These are phyloP conservation scores for Vollenhovia emeryi DNA, from an alignment of 1,140 invertebrate genomes.

Conservation along the genomic window DNA sequence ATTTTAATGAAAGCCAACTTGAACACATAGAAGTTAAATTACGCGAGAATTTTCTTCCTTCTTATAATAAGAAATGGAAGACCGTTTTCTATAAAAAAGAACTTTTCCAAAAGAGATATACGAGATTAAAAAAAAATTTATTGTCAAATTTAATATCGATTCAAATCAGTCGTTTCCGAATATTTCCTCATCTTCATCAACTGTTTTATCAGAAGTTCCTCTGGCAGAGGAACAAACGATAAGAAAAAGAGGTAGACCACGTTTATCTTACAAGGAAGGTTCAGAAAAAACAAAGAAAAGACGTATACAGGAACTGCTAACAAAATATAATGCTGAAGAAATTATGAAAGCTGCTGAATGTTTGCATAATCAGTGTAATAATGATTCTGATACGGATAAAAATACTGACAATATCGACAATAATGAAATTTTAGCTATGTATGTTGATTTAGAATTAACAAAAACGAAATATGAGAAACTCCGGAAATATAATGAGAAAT, in stretches of 20 bases:
- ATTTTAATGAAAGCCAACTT: background rate
- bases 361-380: background rate
- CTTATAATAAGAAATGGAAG: background rate
- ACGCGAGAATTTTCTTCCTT: background rate
- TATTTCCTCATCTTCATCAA: background rate
- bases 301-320: background rate
- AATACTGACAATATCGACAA: background rate
- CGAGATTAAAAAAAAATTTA: background rate
- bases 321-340: background rate
- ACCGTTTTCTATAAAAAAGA: background rate
- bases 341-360: background rate
- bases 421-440: constrained; percentile 19
- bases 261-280: background rate
- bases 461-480: background rate
- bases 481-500: background rate
- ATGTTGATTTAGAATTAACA: background rate
- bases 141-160: background rate
- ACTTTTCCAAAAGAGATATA: background rate
- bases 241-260: background rate
- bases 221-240: background rate
- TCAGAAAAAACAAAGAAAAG: constrained; percentile 1
- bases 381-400: background rate
- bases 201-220: background rate
- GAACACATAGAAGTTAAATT: background rate
- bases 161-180: background rate